These are phyloP conservation scores for Piprites chloris DNA, from an alignment of 2,113 vertebrate species.

Conservation along the genomic window DNA sequence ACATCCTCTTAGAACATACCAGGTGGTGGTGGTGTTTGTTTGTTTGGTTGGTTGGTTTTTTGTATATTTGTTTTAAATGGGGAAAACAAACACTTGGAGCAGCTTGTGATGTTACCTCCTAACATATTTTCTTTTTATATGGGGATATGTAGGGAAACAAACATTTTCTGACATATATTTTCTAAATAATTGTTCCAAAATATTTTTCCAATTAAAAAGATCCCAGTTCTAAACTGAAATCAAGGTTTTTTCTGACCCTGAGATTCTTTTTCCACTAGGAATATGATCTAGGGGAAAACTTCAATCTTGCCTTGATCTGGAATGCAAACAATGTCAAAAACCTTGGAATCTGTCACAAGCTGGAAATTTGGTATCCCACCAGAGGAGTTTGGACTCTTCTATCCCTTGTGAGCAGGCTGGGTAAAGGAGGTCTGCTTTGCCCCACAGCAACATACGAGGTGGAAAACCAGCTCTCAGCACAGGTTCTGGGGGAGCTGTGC, in stretches of 20 bases:
- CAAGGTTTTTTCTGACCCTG: neutral
- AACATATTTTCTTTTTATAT: neutral
- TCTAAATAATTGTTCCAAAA: neutral
- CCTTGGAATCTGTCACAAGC: neutral
- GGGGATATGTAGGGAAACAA: neutral
- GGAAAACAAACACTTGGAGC: neutral
- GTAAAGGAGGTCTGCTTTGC: neutral
- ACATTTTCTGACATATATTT: neutral
- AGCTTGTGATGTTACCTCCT: neutral
- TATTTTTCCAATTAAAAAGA: neutral
- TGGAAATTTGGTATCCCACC: neutral
- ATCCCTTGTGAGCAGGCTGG: neutral
- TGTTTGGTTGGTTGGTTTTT: neutral
- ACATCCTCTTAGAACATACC: neutral
- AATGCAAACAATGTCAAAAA: neutral
- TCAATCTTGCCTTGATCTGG: neutral
- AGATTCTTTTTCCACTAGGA: neutral
- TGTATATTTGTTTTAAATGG: neutral
- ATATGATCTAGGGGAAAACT: neutral
- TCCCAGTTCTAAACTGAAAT: neutral
- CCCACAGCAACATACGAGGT: fast-evolving
- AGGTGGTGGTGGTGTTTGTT: neutral
- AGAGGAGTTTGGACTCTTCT: neutral
- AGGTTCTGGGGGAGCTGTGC: neutral
- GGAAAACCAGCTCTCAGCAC: neutral